Evolutionary conservation across 2,113 vertebrate species (phyloP), one percentile per base, ranked within the genome.

Genomic region (Mirza zaza): DNA sequence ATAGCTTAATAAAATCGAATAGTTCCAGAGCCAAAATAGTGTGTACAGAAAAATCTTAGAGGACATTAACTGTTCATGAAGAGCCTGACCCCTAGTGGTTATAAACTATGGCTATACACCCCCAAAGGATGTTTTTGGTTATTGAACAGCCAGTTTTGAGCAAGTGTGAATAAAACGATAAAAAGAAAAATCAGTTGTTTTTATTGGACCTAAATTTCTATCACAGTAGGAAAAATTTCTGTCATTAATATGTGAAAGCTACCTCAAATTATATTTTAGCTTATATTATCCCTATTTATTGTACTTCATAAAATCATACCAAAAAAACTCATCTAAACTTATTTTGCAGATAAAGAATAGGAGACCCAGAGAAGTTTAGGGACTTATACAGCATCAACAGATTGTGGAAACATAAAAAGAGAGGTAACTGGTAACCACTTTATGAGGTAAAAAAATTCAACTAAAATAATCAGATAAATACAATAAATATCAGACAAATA

Each of bases 31-130:
- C 27, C 61, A 88, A 95, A 97, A 81, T 65, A 50, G 2, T 14
- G 48, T 34, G 3, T 50, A 36, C 0, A 77, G 25, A 11, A 27
- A 39, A 55, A 67, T 73, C 95, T 63, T 39, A n/a, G 27, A 96
- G 73, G 85, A 29, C 45, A 91, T 50, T 83, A 77, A 85, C 68
- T 59, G 4, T 75, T 96, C 81, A 57, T 96, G 96, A 97, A 93
- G 71, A 95, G 27, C 52, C 96, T 97, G 97, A 97, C 98, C 93
- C 71, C 97, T 98, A 94, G 97, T 96, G 98, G 96, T 68, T 92
- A 91, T 14, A 91, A 45, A 87, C 39, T n/a, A 77, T 42, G 34
- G 50, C 70, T 95, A 92, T 91, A 97, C 25, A 81, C 29, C 10
- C 23, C 2, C 27, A 45, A 75, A 84, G 36, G 75, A 77, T 6